Percentiles rank a stretch among this genome's conserved stretches.
Evolutionary conservation across 2,888 invertebrate genomes (phyloP).

Genomic region (Octonoba sinensis): DNA sequence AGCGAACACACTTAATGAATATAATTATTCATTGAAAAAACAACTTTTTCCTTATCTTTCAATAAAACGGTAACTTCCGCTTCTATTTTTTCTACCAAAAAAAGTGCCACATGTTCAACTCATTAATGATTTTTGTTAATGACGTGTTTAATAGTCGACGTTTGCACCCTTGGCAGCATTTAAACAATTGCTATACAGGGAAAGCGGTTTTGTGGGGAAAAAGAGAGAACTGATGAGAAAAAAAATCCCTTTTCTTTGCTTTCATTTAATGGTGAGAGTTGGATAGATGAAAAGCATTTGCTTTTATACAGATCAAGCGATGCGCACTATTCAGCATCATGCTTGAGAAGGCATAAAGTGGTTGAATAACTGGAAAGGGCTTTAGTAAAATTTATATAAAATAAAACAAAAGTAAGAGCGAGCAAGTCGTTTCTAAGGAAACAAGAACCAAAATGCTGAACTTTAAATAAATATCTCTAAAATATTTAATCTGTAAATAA

Average conservation of each 20-base stretch:
- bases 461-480: too few relatives aligned
- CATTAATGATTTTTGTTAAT: conserved; percentile 61
- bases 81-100: conserved; percentile 14
- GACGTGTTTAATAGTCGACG: conserved; percentile 53
- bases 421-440: too few relatives aligned
- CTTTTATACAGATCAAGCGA: conserved; percentile 38
- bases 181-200: conserved; percentile 10
- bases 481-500: too few relatives aligned
- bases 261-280: background rate
- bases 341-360: too few relatives aligned
- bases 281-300: conserved; percentile 34
- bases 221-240: background rate
- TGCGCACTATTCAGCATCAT: conserved; percentile 16
- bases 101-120: conserved; percentile 30
- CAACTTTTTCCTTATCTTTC: too few relatives aligned
- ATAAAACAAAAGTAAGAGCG: too few relatives aligned
- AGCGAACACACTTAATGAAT: too few relatives aligned
- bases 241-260: conserved; percentile 2
- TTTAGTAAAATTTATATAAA: too few relatives aligned
- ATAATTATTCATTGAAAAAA: too few relatives aligned
- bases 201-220: background rate
- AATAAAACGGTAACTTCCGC: too few relatives aligned
- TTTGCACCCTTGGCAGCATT: conserved; percentile 19
- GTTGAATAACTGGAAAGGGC: too few relatives aligned
- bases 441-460: too few relatives aligned